Conservation (phyloP, 1,140 invertebrate species). For the Zaprionus ornatus region DNA sequence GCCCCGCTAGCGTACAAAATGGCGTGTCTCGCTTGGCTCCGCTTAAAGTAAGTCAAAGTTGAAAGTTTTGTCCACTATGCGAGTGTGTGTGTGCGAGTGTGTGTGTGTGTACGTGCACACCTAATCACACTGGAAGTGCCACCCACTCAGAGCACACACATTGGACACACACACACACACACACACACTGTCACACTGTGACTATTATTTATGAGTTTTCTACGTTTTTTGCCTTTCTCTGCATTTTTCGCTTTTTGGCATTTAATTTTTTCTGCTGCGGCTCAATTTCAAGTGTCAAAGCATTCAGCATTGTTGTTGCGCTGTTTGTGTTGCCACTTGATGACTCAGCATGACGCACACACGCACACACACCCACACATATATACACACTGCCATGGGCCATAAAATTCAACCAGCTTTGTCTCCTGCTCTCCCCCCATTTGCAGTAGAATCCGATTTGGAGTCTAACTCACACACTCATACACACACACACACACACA, state of each 20-base stretch:
- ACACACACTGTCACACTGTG: slow-evolving; percentile 15
- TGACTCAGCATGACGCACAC: slow-evolving; percentile 61
- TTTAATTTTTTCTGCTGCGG: slow-evolving; percentile 68
- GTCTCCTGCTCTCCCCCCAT: slow-evolving; percentile 9
- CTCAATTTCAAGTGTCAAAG: slow-evolving; percentile 79
- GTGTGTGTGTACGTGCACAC: background rate
- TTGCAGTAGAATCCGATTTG: slow-evolving; percentile 10
- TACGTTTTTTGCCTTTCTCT: slow-evolving; percentile 72
- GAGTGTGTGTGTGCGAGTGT: background rate
- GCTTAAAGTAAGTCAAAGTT: slow-evolving; percentile 43
- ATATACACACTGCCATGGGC: slow-evolving; percentile 25
- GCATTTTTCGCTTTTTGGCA: slow-evolving; percentile 70
- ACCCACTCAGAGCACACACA: slow-evolving; percentile 4
- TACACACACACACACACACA: slow-evolving; percentile 8
- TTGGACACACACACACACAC: slow-evolving; percentile 10
- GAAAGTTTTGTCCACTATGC: slow-evolving; percentile 28
- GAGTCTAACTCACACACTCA: background rate
- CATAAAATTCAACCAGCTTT: slow-evolving; percentile 40
- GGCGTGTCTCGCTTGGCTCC: slow-evolving; percentile 18
- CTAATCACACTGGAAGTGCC: slow-evolving; percentile 16
- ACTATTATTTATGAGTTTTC: slow-evolving; percentile 77
- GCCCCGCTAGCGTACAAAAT: slow-evolving; percentile 15
- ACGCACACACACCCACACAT: slow-evolving; percentile 6
- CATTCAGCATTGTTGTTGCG: slow-evolving; percentile 15
- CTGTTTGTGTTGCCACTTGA: slow-evolving; percentile 38